Percentiles rank a stretch among this genome's conserved stretches.
Evolutionary conservation across 2,113 vertebrate species (phyloP).

Genomic region (Labrus mixtus): DNA sequence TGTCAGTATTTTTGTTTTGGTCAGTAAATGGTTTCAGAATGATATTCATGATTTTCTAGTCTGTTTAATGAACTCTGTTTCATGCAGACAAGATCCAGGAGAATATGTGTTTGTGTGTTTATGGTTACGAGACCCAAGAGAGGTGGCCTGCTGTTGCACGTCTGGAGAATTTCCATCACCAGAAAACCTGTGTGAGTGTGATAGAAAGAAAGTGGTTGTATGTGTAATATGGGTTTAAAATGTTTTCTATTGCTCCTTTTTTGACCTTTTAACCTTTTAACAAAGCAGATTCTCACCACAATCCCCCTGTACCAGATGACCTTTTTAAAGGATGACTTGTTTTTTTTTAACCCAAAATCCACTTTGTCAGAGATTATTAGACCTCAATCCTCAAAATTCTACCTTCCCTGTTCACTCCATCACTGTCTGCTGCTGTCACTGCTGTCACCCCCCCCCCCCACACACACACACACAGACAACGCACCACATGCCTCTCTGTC

Average conservation of each 20-base stretch:
- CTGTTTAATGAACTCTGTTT: constrained; percentile 14
- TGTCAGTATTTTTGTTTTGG: background rate
- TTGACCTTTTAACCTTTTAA: constrained; percentile 40
- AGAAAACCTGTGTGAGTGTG: background rate
- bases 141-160: constrained; percentile 47
- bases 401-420: constrained; percentile 11
- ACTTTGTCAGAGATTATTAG: constrained; percentile 35
- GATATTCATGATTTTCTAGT: constrained; percentile 17
- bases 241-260: constrained; percentile 8
- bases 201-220: background rate
- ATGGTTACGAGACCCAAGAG: constrained; percentile 64
- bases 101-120: constrained; percentile 53
- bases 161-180: constrained; percentile 68
- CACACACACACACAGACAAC: background rate
- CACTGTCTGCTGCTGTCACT: constrained; percentile 23
- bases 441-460: too few species aligned
- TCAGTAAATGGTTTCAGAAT: constrained; percentile 6
- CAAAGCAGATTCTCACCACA: constrained; percentile 6
- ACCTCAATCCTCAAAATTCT: constrained; percentile 40
- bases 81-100: constrained; percentile 38
- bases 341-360: constrained; percentile 4
- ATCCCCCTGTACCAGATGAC: background rate
- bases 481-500: constrained; percentile 42
- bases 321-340: constrained; percentile 32
- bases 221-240: background rate